Evolutionary conservation across 1,140 invertebrate genomes (phyloP), one percentile per base, ranked within the genome.

Genomic region (Nasonia vitripennis): DNA sequence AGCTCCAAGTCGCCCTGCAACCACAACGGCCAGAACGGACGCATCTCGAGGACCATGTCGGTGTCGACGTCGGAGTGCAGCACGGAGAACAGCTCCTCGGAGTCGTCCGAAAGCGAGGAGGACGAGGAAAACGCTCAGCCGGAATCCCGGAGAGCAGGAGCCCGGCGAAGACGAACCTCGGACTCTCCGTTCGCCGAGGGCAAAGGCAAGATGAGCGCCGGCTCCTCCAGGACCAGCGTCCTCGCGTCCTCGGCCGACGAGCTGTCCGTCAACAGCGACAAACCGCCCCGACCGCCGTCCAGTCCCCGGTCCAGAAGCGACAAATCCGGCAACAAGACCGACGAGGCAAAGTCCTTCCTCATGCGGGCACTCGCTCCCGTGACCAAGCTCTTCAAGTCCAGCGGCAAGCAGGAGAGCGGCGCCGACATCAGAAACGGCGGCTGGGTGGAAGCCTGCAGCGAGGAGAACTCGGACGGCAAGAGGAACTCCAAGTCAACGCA

Each of bases 331-430:
- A 95, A 94, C 10, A 95, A 94, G 87, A 93, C 94, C 2, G 95
- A 96, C 89, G 95, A 96, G 87, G 95, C 95, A 0, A 96, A 96
- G 90, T 95, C 95, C 5, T 96, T 96, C 89, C 91, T 97, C 70
- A 95, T 96, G 90, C 92, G 95, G 90, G 95, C 95, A 20, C 89
- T 96, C 81, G 95, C 95, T 51, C 95, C 96, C 0, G 95, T 96
- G 3, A 95, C 95, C 0, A 95, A 94, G 91, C 91, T 96, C 20
- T 96, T 96, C 89, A 95, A 95, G 91, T 90, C 91, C n/a, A 37
- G 34, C 5, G 34, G 34, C 34, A 94, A 94, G 86, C 93, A 94
- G 87, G 94, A 95, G 11, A 91, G 88, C 27, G 90, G 73, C 0
- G 84, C 88, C 84, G 94, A 94, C 17, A 93, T 91, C 73, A 93